These are phyloP conservation scores for Toxonevra muliebris DNA, from an alignment of 2,888 invertebrate genomes.

Conservation along the genomic window DNA sequence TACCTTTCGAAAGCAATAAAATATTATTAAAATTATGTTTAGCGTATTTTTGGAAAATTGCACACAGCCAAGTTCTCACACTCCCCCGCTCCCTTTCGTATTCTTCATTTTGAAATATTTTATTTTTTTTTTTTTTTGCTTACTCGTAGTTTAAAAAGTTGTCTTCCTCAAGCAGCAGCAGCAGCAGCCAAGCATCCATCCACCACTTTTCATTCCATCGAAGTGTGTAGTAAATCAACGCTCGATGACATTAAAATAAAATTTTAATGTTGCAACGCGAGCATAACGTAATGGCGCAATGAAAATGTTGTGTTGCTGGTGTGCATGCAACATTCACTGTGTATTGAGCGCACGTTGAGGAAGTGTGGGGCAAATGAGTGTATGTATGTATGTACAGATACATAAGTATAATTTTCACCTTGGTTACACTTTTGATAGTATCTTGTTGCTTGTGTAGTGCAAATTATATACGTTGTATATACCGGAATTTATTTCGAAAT, in stretches of 20 bases:
- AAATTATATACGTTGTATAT: conserved; percentile 29
- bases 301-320: not conserved
- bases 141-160: conserved; percentile 6
- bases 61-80: not conserved
- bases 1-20: conserved; percentile 55
- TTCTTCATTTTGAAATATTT: conserved; percentile 10
- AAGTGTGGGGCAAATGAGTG: not conserved
- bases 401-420: conserved; percentile 55
- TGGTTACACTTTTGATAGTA: conserved; percentile 48
- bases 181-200: not conserved
- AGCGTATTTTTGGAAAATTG: conserved; percentile 14
- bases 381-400: conserved; percentile 5
- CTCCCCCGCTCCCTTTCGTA: conserved; percentile 9
- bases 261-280: conserved; percentile 55
- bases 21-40: conserved; percentile 61
- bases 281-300: conserved; percentile 31
- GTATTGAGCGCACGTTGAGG: not conserved
- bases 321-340: not conserved
- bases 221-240: conserved; percentile 57
- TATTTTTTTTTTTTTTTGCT: conserved; percentile 18
- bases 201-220: not conserved
- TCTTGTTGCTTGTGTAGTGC: not conserved
- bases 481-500: conserved; percentile 56
- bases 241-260: conserved; percentile 64
- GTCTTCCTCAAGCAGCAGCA: conserved; percentile 6